A percentile compares a stretch with the other conserved stretches of the same genome.
Evolutionary conservation across 1,140 invertebrate species (phyloP).

Genomic region (Drosophila pallidifrons): DNA sequence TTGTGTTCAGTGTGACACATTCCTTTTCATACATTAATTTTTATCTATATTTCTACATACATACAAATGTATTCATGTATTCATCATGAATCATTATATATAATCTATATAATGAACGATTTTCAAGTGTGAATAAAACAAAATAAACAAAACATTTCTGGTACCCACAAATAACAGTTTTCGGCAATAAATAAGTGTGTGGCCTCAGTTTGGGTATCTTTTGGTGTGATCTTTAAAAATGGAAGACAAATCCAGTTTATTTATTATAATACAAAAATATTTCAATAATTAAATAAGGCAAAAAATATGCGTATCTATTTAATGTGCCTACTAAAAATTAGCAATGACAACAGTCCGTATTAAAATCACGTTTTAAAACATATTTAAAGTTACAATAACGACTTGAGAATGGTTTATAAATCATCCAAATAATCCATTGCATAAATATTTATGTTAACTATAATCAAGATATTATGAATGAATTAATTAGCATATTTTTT

Average conservation of each 20-base stretch:
- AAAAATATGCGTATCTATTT: neutral
- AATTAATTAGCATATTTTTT: slow-evolving; percentile 19
- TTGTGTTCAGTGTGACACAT: no score
- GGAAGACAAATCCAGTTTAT: neutral
- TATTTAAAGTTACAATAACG: neutral
- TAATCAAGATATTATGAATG: slow-evolving; percentile 2
- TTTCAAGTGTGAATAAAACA: neutral
- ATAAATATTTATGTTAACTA: slow-evolving; percentile 12
- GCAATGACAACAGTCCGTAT: neutral
- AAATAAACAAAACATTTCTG: neutral
- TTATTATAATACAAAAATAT: neutral
- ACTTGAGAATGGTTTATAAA: neutral
- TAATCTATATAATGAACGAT: no score
- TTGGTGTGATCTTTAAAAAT: neutral
- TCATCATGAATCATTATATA: no score
- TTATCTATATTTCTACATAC: no score
- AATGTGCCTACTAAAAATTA: neutral
- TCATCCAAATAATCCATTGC: slow-evolving; percentile 18
- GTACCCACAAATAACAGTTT: no score
- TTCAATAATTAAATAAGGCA: neutral
- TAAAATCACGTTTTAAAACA: neutral
- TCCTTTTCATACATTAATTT: no score
- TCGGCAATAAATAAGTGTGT: neutral
- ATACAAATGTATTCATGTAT: no score
- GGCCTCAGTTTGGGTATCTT: neutral